phyloP scores from a whole-genome alignment of 2,888 invertebrate species.

The Muschampia plurimacula region DNA sequence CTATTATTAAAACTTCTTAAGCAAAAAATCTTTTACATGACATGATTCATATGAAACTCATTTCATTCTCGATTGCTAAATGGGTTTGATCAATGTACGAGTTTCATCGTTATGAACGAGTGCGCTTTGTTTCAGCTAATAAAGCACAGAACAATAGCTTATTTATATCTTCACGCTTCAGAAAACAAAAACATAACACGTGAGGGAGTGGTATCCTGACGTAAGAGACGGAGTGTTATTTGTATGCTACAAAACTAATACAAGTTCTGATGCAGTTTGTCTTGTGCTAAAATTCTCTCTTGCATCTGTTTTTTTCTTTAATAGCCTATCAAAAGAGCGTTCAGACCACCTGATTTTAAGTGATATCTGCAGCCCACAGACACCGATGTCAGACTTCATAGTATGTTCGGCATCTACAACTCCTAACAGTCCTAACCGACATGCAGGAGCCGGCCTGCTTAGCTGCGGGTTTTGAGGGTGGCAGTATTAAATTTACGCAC shows the following conservation, averaged over 20 bases:
- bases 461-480: too few relatives aligned
- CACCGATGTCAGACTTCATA: too few relatives aligned
- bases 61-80: slow-evolving; percentile 31
- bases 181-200: slow-evolving; percentile 50
- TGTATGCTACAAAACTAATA: too few relatives aligned
- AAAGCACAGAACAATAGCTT: slow-evolving; percentile 67
- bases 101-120: slow-evolving; percentile 39
- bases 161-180: slow-evolving; percentile 64
- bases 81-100: slow-evolving; percentile 20
- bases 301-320: background rate
- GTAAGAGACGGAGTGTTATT: slow-evolving; percentile 2
- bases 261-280: background rate
- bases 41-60: slow-evolving; percentile 21
- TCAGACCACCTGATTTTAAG: too few relatives aligned
- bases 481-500: too few relatives aligned
- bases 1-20: too few relatives aligned
- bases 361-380: too few relatives aligned
- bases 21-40: background rate
- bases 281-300: background rate
- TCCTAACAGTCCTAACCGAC: too few relatives aligned
- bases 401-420: too few relatives aligned
- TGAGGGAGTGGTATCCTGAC: slow-evolving; percentile 48
- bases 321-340: too few relatives aligned
- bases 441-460: too few relatives aligned
- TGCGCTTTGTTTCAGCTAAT: slow-evolving; percentile 62